Conservation (phyloP, 2,797 vertebrate genomes). For the Coregonus sp. region DNA sequence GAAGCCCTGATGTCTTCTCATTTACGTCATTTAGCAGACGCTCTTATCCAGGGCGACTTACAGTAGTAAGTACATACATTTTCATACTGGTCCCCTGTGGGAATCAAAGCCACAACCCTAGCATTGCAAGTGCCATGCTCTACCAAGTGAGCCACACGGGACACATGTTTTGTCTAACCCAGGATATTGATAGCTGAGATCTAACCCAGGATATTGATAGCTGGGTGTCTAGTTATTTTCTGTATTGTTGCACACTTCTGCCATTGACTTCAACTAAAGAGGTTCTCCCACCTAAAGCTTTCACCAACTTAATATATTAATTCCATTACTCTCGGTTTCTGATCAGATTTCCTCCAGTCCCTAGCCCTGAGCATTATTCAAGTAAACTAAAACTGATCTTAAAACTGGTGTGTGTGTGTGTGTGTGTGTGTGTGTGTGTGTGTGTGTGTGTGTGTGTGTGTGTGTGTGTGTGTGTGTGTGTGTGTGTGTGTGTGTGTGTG, state of each 20-base stretch:
- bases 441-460: neutral
- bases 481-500: slow-evolving; percentile 17
- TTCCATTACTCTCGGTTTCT: too few species aligned
- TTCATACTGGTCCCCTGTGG: too few species aligned
- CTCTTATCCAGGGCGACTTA: too few species aligned
- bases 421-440: slow-evolving; percentile 15
- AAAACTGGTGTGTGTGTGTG: slow-evolving; percentile 19
- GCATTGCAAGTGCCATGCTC: too few species aligned
- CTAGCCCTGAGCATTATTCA: neutral
- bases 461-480: slow-evolving; percentile 9
- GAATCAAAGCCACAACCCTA: too few species aligned
- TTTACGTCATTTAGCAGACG: too few species aligned
- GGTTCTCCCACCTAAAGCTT: neutral
- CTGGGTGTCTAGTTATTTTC: neutral
- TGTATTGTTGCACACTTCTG: slow-evolving; percentile 5
- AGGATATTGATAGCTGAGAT: neutral
- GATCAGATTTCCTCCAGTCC: too few species aligned
- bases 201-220: neutral
- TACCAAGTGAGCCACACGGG: too few species aligned
- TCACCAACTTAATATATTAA: neutral
- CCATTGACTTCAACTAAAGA: neutral
- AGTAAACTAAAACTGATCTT: neutral
- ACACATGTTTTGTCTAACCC: neutral
- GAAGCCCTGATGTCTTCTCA: neutral
- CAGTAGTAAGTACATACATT: too few species aligned